Conservation (phyloP, 30 jellyfish, hydroid and myxozoan species). For the Pseudorhiza aurosa region DNA sequence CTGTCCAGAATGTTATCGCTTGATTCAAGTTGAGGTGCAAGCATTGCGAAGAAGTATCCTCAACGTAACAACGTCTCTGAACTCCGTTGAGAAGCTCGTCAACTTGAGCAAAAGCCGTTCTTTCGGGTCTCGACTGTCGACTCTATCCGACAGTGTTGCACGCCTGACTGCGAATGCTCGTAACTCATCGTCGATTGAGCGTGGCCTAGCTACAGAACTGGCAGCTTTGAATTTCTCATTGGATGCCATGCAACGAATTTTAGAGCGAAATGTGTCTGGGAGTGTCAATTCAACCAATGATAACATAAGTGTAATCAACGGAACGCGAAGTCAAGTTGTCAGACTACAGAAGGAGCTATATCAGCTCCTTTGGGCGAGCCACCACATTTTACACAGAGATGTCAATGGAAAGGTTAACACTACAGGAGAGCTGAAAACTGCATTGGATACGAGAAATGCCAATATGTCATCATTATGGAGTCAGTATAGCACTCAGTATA, state of each 20-base stretch:
- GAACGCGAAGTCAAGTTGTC: conserved; percentile 17
- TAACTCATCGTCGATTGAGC: conserved; percentile 39
- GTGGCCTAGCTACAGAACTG: conserved; percentile 54
- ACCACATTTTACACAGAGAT: conserved; percentile 37
- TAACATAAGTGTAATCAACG: conserved; percentile 10
- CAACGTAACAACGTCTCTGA: conserved; percentile 18
- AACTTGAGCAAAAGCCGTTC: conserved; percentile 28
- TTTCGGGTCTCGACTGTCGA: conserved; percentile 40
- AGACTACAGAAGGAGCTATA: conserved; percentile 5
- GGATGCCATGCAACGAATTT: conserved; percentile 49
- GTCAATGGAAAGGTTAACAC: conserved; percentile 2
- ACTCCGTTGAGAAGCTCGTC: conserved; percentile 35
- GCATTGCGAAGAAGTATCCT: conserved; percentile 47
- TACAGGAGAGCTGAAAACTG: not conserved
- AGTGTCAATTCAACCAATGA: conserved; percentile 30
- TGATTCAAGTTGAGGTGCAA: conserved; percentile 80
- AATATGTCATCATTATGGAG: conserved; percentile 22
- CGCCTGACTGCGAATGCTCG: conserved; percentile 23
- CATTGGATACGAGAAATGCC: not conserved
- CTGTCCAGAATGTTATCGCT: conserved; percentile 77
- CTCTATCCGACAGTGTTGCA: conserved; percentile 28
- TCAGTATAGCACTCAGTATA: not conserved
- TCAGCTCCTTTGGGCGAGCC: conserved; percentile 59
- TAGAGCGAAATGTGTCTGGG: conserved; percentile 27
- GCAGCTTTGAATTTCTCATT: conserved; percentile 49